Conservation (phyloP, 2,888 invertebrate species). For the Esperia sulphurella region DNA sequence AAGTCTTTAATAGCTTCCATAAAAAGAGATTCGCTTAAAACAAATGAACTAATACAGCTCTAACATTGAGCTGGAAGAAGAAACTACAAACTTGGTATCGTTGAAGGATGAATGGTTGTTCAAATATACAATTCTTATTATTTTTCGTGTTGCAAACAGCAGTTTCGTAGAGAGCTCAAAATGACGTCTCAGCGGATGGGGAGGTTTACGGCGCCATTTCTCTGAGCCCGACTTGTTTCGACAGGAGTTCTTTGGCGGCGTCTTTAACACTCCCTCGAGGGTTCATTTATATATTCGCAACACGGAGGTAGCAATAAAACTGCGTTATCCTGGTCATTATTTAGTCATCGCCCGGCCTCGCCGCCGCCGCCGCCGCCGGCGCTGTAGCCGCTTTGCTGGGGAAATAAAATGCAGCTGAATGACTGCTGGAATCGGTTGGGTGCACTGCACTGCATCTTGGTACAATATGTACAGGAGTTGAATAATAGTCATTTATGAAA, state of each 20-base stretch:
- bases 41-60: too few relatives aligned
- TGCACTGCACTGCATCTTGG: slow-evolving; percentile 38
- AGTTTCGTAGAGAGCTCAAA: slow-evolving; percentile 54
- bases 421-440: slow-evolving; percentile 25
- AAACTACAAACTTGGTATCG: too few relatives aligned
- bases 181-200: slow-evolving; percentile 68
- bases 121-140: slow-evolving; percentile 42
- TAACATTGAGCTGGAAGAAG: too few relatives aligned
- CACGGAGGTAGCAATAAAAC: slow-evolving; percentile 76
- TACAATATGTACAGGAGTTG: background rate
- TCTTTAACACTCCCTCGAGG: slow-evolving; percentile 76
- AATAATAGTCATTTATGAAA: background rate
- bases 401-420: slow-evolving; percentile 71
- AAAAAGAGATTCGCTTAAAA: too few relatives aligned
- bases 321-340: slow-evolving; percentile 78
- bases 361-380: slow-evolving; percentile 25
- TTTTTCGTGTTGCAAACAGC: slow-evolving; percentile 51
- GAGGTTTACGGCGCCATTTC: slow-evolving; percentile 73
- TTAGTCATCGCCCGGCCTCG: slow-evolving; percentile 73
- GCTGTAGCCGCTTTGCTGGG: slow-evolving; percentile 15
- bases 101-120: background rate
- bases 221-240: slow-evolving; percentile 71
- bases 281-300: slow-evolving; percentile 78
- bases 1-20: too few relatives aligned
- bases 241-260: slow-evolving; percentile 72